A percentile compares a stretch with the other conserved stretches of the same genome.
phyloP scores from a whole-genome alignment of 2,797 vertebrate species.

The Discoglossus pictus region DNA sequence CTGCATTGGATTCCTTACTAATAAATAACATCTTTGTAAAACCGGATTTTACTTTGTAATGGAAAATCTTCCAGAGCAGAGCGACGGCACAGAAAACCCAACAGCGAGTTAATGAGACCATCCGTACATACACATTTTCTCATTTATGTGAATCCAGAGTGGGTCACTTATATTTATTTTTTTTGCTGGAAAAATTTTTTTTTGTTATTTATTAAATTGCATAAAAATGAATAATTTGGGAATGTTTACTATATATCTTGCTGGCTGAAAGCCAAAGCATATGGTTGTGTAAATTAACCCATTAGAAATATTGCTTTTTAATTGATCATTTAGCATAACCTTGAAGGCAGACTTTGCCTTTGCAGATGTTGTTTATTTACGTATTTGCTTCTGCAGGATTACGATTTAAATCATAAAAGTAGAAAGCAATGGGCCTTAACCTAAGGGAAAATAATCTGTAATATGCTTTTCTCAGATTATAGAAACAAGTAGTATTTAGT shows the following conservation, averaged over 20 bases:
- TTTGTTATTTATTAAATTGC: too few species aligned
- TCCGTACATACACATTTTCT: not conserved
- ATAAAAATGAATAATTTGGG: too few species aligned
- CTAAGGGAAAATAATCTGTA: too few species aligned
- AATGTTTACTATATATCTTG: slow-evolving; percentile 19
- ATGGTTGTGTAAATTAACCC: slow-evolving; percentile 19
- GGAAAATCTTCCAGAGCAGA: not conserved
- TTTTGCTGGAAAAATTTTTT: not conserved
- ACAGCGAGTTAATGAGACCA: not conserved
- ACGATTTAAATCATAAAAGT: too few species aligned
- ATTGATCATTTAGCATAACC: slow-evolving; percentile 30
- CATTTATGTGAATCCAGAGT: not conserved
- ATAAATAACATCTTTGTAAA: slow-evolving; percentile 24
- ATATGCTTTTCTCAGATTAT: too few species aligned
- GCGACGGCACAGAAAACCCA: not conserved
- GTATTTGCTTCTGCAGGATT: not conserved
- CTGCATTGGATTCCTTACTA: slow-evolving; percentile 4
- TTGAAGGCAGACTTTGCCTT: slow-evolving; percentile 10
- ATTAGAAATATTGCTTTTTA: slow-evolving; percentile 37
- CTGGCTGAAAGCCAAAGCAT: slow-evolving; percentile 18
- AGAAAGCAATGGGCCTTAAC: too few species aligned
- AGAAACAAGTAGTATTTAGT: too few species aligned
- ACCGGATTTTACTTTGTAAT: slow-evolving; percentile 25
- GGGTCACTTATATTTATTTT: not conserved
- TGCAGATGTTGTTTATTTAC: not conserved